Evolutionary conservation across 2,113 vertebrate genomes (phyloP).

Genomic region (Psilopsiagon aurifrons): DNA sequence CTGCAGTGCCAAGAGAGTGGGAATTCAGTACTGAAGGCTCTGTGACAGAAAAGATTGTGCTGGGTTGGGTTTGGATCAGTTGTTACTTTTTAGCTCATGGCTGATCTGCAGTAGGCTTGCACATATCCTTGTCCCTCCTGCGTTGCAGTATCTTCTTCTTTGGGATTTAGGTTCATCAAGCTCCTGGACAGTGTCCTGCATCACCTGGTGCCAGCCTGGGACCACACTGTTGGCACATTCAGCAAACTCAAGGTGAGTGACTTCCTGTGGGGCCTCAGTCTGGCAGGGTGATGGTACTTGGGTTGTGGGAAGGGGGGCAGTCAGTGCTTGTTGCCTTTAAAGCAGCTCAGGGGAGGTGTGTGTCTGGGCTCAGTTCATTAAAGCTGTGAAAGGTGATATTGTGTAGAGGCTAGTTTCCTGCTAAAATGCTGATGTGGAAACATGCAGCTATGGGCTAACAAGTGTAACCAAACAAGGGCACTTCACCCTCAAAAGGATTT

Average conservation of each 20-base stretch:
- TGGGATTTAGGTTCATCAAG: conserved; percentile 86
- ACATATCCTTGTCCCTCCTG: not conserved
- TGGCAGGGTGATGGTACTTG: not conserved
- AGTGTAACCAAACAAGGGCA: not conserved
- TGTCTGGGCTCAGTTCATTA: not conserved
- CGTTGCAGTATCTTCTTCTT: not conserved
- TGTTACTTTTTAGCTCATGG: not conserved
- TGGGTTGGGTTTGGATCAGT: not conserved
- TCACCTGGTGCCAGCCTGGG: conserved; percentile 94
- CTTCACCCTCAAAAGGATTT: not conserved
- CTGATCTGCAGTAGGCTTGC: not conserved
- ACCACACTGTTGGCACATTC: conserved; percentile 93
- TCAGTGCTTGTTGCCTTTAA: not conserved
- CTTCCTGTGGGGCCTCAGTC: not conserved
- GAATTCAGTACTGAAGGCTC: not conserved
- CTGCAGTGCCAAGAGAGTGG: not conserved
- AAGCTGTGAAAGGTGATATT: not conserved
- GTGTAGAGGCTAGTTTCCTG: not conserved
- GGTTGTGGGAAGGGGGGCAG: not conserved
- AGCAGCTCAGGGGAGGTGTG: not conserved
- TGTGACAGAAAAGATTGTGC: not conserved
- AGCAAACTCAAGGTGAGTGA: conserved; percentile 90
- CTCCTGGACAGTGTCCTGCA: conserved; percentile 90
- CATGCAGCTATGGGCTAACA: not conserved
- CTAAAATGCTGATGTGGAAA: not conserved